These are phyloP conservation scores for Drosophila koepferae DNA, from an alignment of 2,888 invertebrate genomes.

Conservation along the genomic window DNA sequence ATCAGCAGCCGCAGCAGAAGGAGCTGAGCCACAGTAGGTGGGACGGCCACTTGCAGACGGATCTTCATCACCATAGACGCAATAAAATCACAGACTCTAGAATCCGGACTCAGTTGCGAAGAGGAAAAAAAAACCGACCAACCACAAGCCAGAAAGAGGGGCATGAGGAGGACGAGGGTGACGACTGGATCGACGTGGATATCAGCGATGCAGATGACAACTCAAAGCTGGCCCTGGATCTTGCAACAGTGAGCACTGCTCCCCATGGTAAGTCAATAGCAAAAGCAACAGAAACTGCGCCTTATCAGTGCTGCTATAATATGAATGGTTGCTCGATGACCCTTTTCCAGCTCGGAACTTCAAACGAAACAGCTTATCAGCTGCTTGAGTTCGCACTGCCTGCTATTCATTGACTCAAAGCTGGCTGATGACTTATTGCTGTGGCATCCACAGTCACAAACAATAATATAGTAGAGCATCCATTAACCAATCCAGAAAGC, in stretches of 20 bases:
- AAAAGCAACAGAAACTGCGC: not conserved
- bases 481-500: not conserved
- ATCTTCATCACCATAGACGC: slow-evolving; percentile 19
- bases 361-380: slow-evolving; percentile 51
- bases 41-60: slow-evolving; percentile 24
- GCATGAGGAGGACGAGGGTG: slow-evolving; percentile 44
- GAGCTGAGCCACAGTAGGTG: slow-evolving; percentile 42
- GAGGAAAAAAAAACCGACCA: slow-evolving; percentile 27
- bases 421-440: slow-evolving; percentile 13
- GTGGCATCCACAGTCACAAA: not conserved
- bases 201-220: slow-evolving; percentile 46
- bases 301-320: slow-evolving; percentile 39
- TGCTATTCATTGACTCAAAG: slow-evolving; percentile 29
- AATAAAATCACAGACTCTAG: slow-evolving; percentile 13
- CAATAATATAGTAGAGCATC: not conserved
- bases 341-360: slow-evolving; percentile 34
- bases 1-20: slow-evolving; percentile 29
- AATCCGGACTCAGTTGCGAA: not conserved
- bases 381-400: slow-evolving; percentile 6
- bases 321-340: slow-evolving; percentile 29
- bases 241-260: slow-evolving; percentile 33
- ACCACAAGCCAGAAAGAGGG: slow-evolving; percentile 33
- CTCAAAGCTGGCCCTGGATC: slow-evolving; percentile 21
- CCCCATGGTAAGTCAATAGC: slow-evolving; percentile 52
- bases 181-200: slow-evolving; percentile 62